These are phyloP conservation scores for Lucilia sericata DNA, from an alignment of 1,140 invertebrate genomes.

Conservation along the genomic window DNA sequence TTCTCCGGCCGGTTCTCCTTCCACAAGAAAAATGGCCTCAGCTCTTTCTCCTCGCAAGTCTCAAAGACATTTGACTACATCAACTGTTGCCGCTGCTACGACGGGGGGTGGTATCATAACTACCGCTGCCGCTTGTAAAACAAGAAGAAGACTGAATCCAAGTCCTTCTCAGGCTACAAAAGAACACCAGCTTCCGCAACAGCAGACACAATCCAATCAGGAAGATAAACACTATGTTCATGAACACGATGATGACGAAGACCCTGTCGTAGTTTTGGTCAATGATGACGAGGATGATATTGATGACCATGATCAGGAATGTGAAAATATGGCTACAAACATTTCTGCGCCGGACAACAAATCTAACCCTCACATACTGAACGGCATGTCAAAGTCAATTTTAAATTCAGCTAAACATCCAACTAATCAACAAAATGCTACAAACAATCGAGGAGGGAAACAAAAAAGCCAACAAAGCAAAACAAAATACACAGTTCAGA, in stretches of 20 bases:
- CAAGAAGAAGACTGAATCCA: conserved; percentile 65
- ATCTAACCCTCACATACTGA: conserved; percentile 14
- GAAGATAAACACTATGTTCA: not conserved
- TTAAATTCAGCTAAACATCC: conserved; percentile 53
- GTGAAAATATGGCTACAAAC: conserved; percentile 41
- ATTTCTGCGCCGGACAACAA: not conserved
- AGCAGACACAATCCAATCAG: conserved; percentile 47
- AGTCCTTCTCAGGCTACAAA: conserved; percentile 55
- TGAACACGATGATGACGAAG: conserved; percentile 47
- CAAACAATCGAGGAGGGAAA: conserved; percentile 36
- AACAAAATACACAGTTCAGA: conserved; percentile 47
- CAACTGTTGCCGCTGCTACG: conserved; percentile 22
- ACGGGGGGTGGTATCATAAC: conserved; percentile 45
- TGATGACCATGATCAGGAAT: conserved; percentile 54
- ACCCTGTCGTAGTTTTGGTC: conserved; percentile 32
- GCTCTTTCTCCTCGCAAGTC: conserved; percentile 45
- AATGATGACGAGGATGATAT: conserved; percentile 49
- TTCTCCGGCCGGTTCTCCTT: conserved; percentile 38
- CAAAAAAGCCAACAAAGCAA: conserved; percentile 37
- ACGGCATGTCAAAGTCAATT: conserved; percentile 54
- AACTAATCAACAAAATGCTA: conserved; percentile 49
- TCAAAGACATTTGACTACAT: conserved; percentile 42
- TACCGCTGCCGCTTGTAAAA: conserved; percentile 55
- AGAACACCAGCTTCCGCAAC: conserved; percentile 40
- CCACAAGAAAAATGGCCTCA: conserved; percentile 34